phyloP scores from a whole-genome alignment of 2,113 vertebrate species.

The Ivindomyrus marchei region DNA sequence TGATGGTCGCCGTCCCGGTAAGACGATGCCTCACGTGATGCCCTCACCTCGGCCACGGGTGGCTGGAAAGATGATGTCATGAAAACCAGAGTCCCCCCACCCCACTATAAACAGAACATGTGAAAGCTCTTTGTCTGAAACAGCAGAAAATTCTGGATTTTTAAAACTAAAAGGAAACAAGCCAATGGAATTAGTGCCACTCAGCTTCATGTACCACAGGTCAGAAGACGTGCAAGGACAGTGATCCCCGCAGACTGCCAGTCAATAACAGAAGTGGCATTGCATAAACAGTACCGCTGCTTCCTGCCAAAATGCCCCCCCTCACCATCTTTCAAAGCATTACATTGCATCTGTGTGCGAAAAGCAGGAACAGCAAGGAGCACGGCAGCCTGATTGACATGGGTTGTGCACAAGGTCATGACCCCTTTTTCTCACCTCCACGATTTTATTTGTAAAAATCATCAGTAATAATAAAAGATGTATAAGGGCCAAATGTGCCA shows the following conservation, averaged over 20 bases:
- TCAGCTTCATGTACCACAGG: constrained; percentile 36
- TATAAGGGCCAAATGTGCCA: background rate
- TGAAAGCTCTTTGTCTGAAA: constrained; percentile 49
- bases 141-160: background rate
- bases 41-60: background rate
- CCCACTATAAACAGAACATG: constrained; percentile 67
- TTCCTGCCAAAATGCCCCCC: background rate
- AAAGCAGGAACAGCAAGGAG: background rate
- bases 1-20: constrained; percentile 95
- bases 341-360: background rate
- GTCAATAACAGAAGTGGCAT: background rate
- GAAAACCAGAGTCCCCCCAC: constrained; percentile 39
- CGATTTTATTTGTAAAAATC: background rate
- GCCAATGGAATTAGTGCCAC: background rate
- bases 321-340: background rate
- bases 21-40: constrained; percentile 27
- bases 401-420: background rate
- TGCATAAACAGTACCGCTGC: background rate
- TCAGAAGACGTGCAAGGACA: constrained; percentile 9
- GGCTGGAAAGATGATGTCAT: background rate
- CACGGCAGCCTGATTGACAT: background rate
- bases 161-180: background rate
- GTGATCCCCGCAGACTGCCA: background rate
- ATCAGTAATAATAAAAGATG: background rate
- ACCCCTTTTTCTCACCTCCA: background rate